Base-by-base conservation (phyloP, 1,140 invertebrate genomes). In the Bactericera cockerelli region DNA sequence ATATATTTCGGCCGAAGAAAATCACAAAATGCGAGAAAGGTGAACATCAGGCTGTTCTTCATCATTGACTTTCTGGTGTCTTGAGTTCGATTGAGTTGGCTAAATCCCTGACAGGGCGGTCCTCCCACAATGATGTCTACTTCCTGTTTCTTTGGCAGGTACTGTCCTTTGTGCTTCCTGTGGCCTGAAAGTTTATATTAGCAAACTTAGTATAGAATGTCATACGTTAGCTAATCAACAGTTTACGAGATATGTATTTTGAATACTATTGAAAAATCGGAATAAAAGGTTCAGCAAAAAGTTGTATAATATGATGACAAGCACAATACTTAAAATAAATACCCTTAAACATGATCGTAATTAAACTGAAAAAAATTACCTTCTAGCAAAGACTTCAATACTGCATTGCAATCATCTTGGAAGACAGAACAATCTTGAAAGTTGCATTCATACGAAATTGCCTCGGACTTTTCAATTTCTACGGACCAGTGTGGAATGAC, bases 81-180 rank as follows among this genome's bases (percentile, higher is more conserved):
- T 71, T 88, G 91, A 68, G 92, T 93, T 19, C 88, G 75, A 72
- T 93, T 93, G 87, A 93, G 90, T 24, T 85, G 86, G 61, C 84
- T 89, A 70, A 92, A 93, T 0, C 89, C 89, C 72, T 93, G 90
- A 69, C 89, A 93, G 1, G 89, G 89, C n/a, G 89, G 89, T 4
- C 89, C 89, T 33, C 88, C 90, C 68, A 86, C 87, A 2, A 93
- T 68, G 33, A 93, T 68, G 64, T 93, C 87, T 1, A 93, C 87
- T 60, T 91, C 86, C 4, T 87, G 86, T 67, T 81, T 84, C 66
- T 78, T 70, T 1, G 90, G 89, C 33, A 92, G 71, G 11, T 70
- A 73, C 67, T 86, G 79, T 2, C 81, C 81, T 53, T 74, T 74
- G 1, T 69, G 64, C 61, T 77, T 74, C 22, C 63, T 72, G 3